These are phyloP conservation scores for Drosophila cognata DNA, from an alignment of 2,888 invertebrate genomes.

Conservation along the genomic window DNA sequence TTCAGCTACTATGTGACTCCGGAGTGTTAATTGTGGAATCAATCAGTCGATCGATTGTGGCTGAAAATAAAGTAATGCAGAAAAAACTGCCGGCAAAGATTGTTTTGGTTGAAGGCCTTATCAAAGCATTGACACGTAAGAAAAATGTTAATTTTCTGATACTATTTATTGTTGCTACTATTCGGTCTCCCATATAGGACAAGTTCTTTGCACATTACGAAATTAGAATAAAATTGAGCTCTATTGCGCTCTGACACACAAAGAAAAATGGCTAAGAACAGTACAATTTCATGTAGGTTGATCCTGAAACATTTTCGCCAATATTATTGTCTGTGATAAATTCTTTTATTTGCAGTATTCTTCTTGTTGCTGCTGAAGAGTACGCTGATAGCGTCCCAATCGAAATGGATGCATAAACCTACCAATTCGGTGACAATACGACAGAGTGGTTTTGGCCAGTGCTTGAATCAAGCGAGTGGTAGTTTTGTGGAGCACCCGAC, in stretches of 20 bases:
- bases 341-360: slow-evolving; percentile 23
- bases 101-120: slow-evolving; percentile 62
- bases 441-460: slow-evolving; percentile 55
- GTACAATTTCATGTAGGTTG: slow-evolving; percentile 25
- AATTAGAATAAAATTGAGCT: slow-evolving; percentile 73
- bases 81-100: slow-evolving; percentile 40
- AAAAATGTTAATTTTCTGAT: slow-evolving; percentile 76
- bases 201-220: slow-evolving; percentile 62
- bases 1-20: slow-evolving; percentile 1
- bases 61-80: slow-evolving; percentile 47
- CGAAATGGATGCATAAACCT: slow-evolving; percentile 54
- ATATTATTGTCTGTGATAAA: not conserved
- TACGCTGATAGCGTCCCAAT: slow-evolving; percentile 2
- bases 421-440: slow-evolving; percentile 73
- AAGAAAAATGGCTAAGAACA: slow-evolving; percentile 29
- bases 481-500: slow-evolving; percentile 79
- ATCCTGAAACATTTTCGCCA: slow-evolving; percentile 21
- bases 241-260: slow-evolving; percentile 57
- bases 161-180: slow-evolving; percentile 40
- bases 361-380: slow-evolving; percentile 16
- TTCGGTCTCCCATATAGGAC: slow-evolving; percentile 58
- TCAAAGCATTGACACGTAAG: slow-evolving; percentile 61
- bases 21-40: slow-evolving; percentile 29
- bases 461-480: slow-evolving; percentile 71
- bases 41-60: slow-evolving; percentile 43